Evolutionary conservation across 1,140 invertebrate species (phyloP), one percentile per base, ranked within the genome.

Genomic region (Thaumatotibia leucotreta): DNA sequence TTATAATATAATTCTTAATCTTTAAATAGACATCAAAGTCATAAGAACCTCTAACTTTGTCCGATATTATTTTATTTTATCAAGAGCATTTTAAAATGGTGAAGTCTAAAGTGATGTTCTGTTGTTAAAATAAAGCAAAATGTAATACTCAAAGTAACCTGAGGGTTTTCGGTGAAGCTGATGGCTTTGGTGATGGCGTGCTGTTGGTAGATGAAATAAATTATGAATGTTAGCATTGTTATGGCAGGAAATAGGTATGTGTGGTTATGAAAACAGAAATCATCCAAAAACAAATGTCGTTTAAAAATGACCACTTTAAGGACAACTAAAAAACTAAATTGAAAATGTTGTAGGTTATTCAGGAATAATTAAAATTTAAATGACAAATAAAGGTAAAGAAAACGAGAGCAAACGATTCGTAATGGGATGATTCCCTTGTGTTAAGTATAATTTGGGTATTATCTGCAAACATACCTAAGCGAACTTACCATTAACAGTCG

Each of bases 131-230:
- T 63, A 45, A 81, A 83, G 80, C 76, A 74, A 81, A 80, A 80
- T 77, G 67, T 76, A 76, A 76, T 72, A 72, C 72, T 79, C 62
- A 73, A 79, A 80, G 65, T 88, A 89, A 91, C 88, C 88, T 91
- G 88, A 91, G 77, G 86, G 70, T 77, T 91, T 91, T 89, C 88
- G 83, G 87, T 91, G 88, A 84, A 89, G 81, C 83, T 91, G 88
- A 89, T 91, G 86, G 77, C 87, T 91, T 88, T 89, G 88, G 76
- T 89, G 88, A 82, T 80, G 88, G 75, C 86, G 88, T 91, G 88
- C 87, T 91, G 87, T 80, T 74, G 80, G 78, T 90, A 88, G 76
- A 90, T 89, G 86, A 80, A 89, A 85, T 82, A 77, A 58, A 83
- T 83, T 73, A 88, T 86, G 82, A 83, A 84, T 77, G 69, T 77